phyloP scores from a whole-genome alignment of 2,888 invertebrate species.

The Cephus rjabovi region DNA sequence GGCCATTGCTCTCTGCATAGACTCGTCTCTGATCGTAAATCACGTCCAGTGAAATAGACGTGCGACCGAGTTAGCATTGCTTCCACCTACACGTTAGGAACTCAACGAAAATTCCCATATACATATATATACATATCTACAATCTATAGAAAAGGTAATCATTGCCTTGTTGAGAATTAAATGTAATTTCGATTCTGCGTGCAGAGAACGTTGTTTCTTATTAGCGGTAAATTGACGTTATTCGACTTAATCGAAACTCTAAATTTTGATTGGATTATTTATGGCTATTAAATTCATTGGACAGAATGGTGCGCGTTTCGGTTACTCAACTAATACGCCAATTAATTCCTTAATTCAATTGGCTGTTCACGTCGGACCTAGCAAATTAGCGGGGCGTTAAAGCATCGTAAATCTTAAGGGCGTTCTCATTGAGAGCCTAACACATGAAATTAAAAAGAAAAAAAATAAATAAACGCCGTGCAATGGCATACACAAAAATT shows the following conservation, averaged over 20 bases:
- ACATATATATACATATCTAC: slow-evolving; percentile 2
- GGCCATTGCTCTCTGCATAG: background rate
- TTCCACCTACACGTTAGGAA: background rate
- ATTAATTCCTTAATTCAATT: slow-evolving; percentile 48
- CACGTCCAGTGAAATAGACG: slow-evolving; percentile 11
- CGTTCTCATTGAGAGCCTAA: background rate
- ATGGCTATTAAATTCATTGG: slow-evolving; percentile 32
- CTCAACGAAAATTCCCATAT: background rate
- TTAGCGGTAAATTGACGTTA: slow-evolving; percentile 20
- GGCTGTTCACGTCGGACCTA: slow-evolving; percentile 18
- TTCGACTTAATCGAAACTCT: slow-evolving; percentile 20
- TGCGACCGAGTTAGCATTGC: background rate
- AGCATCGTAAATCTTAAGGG: slow-evolving; percentile 7
- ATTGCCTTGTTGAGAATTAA: background rate
- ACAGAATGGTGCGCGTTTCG: background rate
- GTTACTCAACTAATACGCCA: slow-evolving; percentile 32
- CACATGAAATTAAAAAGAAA: no score
- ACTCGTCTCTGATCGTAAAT: slow-evolving; percentile 13
- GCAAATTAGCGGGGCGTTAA: slow-evolving; percentile 32
- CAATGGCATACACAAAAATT: background rate
- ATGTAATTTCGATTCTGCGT: background rate
- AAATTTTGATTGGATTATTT: slow-evolving; percentile 38
- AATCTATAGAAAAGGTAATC: background rate
- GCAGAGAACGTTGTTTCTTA: slow-evolving; percentile 13
- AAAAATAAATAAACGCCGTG: background rate